Percentiles rank a stretch among this genome's conserved stretches.
Evolutionary conservation across 2,888 invertebrate species (phyloP).

Genomic region (Anticlea derivata): DNA sequence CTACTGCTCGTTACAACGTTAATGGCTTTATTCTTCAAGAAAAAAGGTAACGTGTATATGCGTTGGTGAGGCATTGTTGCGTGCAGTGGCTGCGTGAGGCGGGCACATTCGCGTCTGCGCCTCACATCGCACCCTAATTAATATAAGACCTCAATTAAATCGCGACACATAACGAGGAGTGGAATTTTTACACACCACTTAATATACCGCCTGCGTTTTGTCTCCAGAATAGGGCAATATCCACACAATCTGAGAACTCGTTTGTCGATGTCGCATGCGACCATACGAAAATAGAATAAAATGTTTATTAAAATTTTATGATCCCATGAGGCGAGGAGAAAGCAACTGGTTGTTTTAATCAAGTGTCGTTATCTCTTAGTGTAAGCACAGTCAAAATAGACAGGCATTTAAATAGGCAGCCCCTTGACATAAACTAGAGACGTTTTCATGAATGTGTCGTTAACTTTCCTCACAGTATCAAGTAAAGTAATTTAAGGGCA

Average conservation of each 20-base stretch:
- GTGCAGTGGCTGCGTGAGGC: constrained; percentile 78
- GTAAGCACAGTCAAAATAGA: constrained; percentile 36
- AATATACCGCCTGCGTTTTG: constrained; percentile 64
- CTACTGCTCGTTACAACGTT: constrained; percentile 11
- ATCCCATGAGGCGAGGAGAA: constrained; percentile 49
- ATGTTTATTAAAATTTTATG: constrained; percentile 57
- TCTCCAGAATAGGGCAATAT: constrained; percentile 67
- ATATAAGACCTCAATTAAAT: constrained; percentile 85
- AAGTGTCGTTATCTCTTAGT: constrained; percentile 38
- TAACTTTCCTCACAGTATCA: constrained; percentile 13
- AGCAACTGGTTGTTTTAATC: constrained; percentile 51
- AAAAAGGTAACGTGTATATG: constrained; percentile 45
- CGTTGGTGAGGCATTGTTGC: constrained; percentile 57
- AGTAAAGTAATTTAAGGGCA: constrained; percentile 10
- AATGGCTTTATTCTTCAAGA: constrained; percentile 33
- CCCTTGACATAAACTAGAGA: constrained; percentile 20
- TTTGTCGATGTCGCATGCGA: constrained; percentile 60
- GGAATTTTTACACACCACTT: constrained; percentile 71
- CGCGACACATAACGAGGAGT: constrained; percentile 78
- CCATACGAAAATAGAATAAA: constrained; percentile 53
- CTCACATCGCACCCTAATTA: constrained; percentile 81
- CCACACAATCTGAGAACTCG: constrained; percentile 67
- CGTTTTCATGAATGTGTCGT: constrained; percentile 17
- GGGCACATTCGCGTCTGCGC: constrained; percentile 72
- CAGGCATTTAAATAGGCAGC: constrained; percentile 24